Base-by-base conservation (phyloP, 2,113 vertebrate species). In the Climacteris rufus region DNA sequence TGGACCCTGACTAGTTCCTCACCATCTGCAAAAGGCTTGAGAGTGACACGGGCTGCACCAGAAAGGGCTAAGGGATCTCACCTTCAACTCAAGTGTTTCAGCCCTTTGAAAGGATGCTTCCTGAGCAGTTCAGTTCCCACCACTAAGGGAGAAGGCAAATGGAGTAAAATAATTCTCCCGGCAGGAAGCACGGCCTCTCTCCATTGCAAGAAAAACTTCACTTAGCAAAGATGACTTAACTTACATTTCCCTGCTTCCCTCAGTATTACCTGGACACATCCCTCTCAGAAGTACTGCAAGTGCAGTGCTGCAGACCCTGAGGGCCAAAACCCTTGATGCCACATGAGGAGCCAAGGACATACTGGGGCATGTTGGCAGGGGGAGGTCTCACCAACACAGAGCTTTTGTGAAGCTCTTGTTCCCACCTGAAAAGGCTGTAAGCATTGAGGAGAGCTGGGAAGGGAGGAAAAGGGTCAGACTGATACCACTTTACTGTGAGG, bases 381-480 rank as follows among this genome's bases (percentile, higher is more conserved):
- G 39, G 52, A 75, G 56, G n/a, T 35, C 28, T 35, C 59, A 65
- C 12, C 57, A 71, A 52, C 15, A 18, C 0, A 5, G 42, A 61
- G 18, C 22, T 76, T 21, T 23, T 0, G 0, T 2, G 12, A 59
- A 77, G 57, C 35, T 84, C 30, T 2, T 6, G 42, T 30, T 80
- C 53, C 24, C 61, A 80, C 35, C 19, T 42, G 45, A 33, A 42
- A 83, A 57, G 33, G 7, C 13, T 61, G 12, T 7, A 49, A 60
- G 47, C 0, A 0, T 0, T 40, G 47, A 33, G 37, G 33, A 80
- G 63, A 4, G 2, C 31, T 25, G 50, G 54, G 24, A 78, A 11
- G 28, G 35, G 8, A 68, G 40, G 25, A 39, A 56, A 78, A 66
- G 25, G 4, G 7, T 40, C 49, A 20, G 54, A 66, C 31, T 9